These are phyloP conservation scores for Goniozus legneri DNA, from an alignment of 1,140 invertebrate genomes.

Conservation along the genomic window DNA sequence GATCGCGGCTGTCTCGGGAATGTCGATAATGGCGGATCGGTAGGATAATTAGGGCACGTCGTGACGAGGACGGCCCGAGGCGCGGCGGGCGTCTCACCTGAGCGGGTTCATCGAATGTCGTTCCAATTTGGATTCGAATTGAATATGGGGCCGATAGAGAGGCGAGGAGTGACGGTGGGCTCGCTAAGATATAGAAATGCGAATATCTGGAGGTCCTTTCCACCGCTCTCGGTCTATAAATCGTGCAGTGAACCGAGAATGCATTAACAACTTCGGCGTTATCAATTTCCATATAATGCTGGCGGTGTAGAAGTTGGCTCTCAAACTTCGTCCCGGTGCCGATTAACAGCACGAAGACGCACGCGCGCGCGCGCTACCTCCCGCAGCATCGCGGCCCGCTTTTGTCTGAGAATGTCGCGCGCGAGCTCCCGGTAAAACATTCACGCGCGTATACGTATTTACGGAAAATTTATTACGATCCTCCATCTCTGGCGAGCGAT, in stretches of 20 bases:
- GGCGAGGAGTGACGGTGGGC: neutral
- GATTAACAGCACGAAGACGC: slow-evolving; percentile 11
- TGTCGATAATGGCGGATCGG: slow-evolving; percentile 36
- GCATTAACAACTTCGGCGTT: slow-evolving; percentile 42
- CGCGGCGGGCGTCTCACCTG: slow-evolving; percentile 15
- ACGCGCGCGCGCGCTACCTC: neutral
- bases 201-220: slow-evolving; percentile 8
- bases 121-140: neutral
- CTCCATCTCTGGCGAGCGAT: no score
- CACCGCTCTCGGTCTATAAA: slow-evolving; percentile 23
- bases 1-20: slow-evolving; percentile 20
- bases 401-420: slow-evolving; percentile 2
- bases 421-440: neutral
- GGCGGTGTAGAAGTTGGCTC: slow-evolving; percentile 20
- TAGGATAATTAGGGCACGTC: slow-evolving; percentile 34
- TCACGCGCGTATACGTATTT: no score
- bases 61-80: slow-evolving; percentile 27
- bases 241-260: slow-evolving; percentile 37
- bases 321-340: slow-evolving; percentile 25
- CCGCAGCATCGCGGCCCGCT: neutral
- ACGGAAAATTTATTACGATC: no score
- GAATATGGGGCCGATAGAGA: neutral
- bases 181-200: no score
- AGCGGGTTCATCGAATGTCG: no score
- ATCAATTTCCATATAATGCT: slow-evolving; percentile 39